Base-by-base conservation (phyloP, 2,888 invertebrate genomes). In the Ochlodes sylvanus region DNA sequence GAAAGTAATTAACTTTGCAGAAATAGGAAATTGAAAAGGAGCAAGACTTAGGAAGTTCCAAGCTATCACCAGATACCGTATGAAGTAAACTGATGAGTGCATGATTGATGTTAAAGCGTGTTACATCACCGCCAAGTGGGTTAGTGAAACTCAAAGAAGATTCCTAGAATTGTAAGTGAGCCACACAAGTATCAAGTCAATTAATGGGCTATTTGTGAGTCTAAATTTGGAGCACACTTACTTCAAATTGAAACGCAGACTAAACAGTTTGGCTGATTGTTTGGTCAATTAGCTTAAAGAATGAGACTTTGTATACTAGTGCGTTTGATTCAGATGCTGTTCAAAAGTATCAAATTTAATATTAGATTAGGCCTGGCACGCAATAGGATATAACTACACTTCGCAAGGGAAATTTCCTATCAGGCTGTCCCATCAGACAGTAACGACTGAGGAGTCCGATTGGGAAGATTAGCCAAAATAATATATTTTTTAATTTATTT, bases 171-270 rank as follows among this genome's bases (percentile, higher is more conserved):
- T 54, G 21, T 21, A 52, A 21, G 3, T 14, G 21, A 21, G 14
- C 21, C 52, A 10, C 38, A 32, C 54, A 52, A 52, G 44, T 58
- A 58, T 32, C 27, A 60, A n/a, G 44, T 47, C 44, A 27, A 27
- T 44, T 60, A 44, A 47, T 60, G 44, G 44, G 4, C 15, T 60
- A 47, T 60, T 60, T 60, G 60, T 44, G 27, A 3, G 44, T 44
- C 21, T 17, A 32, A 44, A 60, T 60, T 44, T 60, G 44, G 60
- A 15, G 44, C 60, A 44, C 10, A 34, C 56, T 56, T 38, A 60
- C 32, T 60, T 32, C 27, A 60, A 60, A 44, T 60, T 60, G 60
- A 44, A 60, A n/a, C 14, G 32, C 32, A 60, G 44, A 60, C 60
- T 60, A 47, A 60, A 60, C 42, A 60, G 4, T 60, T 44, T 41